Conservation (phyloP, 2,113 vertebrate genomes). For the Megaptera novaeangliae region DNA sequence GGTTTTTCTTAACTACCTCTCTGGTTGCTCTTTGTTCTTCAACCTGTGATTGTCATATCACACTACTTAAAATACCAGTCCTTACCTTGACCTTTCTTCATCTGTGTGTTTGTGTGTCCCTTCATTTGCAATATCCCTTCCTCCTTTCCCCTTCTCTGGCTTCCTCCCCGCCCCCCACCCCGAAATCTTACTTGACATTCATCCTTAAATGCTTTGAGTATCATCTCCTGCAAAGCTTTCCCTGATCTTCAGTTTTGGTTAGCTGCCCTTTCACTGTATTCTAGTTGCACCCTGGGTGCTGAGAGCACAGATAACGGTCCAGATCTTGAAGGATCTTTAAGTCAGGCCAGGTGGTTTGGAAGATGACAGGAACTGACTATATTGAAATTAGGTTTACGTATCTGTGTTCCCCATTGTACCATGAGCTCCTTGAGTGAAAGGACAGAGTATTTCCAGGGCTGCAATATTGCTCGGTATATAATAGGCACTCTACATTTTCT, state of each 20-base stretch:
- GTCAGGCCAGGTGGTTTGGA: neutral
- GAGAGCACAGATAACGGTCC: neutral
- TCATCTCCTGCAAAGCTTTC: neutral
- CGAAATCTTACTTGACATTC: neutral
- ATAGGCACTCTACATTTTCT: neutral
- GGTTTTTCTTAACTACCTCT: neutral
- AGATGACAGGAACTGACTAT: neutral
- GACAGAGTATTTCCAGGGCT: neutral
- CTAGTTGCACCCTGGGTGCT: neutral
- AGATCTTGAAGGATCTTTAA: neutral
- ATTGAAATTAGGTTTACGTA: neutral
- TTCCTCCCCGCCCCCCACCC: neutral
- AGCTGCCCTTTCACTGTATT: neutral
- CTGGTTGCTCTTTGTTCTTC: neutral
- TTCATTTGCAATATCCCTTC: neutral
- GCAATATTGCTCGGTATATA: neutral
- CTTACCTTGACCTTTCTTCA: neutral
- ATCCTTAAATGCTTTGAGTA: neutral
- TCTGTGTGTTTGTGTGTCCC: neutral
- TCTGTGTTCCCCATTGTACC: neutral
- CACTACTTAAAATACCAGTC: too few relatives aligned
- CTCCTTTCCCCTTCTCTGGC: neutral
- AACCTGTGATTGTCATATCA: too few relatives aligned
- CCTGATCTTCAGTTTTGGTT: neutral
- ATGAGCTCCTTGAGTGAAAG: neutral